Percentiles rank a stretch among this genome's conserved stretches.
Evolutionary conservation across 2,113 vertebrate genomes (phyloP).

Genomic region (Ailurus styani): DNA sequence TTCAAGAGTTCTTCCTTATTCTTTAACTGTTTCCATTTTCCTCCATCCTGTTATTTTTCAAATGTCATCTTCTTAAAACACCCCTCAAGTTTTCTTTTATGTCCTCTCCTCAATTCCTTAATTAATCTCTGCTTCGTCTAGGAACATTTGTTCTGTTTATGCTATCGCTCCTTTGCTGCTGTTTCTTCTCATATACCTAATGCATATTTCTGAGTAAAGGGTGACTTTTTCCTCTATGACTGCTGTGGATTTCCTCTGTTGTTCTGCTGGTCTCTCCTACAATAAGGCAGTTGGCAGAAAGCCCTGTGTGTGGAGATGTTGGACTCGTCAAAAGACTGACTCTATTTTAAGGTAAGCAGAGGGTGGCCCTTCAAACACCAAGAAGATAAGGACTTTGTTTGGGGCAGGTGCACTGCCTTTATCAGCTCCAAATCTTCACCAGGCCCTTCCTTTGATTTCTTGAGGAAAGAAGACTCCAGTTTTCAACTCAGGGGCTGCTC

Average conservation of each 20-base stretch:
- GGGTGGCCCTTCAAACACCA: not conserved
- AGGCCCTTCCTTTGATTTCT: not conserved
- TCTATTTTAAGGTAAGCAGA: not conserved
- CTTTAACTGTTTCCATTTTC: not conserved
- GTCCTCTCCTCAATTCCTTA: not conserved
- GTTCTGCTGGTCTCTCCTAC: not conserved
- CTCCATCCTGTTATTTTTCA: not conserved
- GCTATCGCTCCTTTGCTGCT: not conserved
- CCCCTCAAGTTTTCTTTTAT: not conserved
- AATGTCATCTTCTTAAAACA: not conserved
- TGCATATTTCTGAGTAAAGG: not conserved
- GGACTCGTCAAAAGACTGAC: not conserved
- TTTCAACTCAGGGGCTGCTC: not conserved
- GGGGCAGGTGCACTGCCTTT: not conserved
- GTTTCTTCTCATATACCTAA: not conserved
- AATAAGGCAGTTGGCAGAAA: not conserved
- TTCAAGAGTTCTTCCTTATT: not conserved
- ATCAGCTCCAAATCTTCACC: not conserved
- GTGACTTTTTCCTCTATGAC: not conserved
- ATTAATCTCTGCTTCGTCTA: not conserved
- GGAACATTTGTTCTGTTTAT: not conserved
- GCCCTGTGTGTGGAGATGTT: not conserved
- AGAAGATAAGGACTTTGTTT: not conserved
- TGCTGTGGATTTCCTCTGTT: not conserved
- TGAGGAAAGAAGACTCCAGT: not conserved